phyloP scores from a whole-genome alignment of 2,113 vertebrate genomes.

The Hypocryptadius cinnamomeus region DNA sequence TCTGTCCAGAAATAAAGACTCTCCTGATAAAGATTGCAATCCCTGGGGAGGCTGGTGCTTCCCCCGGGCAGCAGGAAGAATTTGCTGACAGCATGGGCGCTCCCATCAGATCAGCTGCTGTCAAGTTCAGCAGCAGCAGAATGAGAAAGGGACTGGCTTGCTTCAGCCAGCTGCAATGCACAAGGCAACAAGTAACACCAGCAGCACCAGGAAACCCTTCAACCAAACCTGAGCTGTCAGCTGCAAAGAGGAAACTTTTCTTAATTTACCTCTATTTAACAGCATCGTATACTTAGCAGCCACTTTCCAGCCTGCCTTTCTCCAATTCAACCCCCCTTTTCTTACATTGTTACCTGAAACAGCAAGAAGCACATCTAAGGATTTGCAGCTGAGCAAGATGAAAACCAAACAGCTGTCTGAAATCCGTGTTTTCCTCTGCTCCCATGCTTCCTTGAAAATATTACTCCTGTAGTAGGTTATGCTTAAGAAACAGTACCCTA shows the following conservation, averaged over 20 bases:
- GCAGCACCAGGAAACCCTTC: background rate
- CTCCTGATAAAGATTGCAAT: background rate
- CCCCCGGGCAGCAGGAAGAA: background rate
- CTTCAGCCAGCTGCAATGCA: background rate
- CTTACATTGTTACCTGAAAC: background rate
- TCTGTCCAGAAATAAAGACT: background rate
- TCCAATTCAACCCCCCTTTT: background rate
- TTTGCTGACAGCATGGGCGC: background rate
- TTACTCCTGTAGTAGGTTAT: too few relatives aligned
- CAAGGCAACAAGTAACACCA: fast-evolving
- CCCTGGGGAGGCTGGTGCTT: background rate
- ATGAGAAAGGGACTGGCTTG: background rate
- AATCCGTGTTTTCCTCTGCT: background rate
- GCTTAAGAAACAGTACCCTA: background rate
- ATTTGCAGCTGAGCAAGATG: background rate
- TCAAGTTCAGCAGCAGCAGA: background rate
- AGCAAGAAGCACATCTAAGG: fast-evolving
- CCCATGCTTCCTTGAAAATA: background rate
- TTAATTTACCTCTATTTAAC: background rate
- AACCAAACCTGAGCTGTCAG: background rate
- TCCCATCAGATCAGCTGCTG: background rate
- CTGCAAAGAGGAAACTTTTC: background rate
- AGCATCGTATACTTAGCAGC: background rate
- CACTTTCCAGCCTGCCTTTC: background rate
- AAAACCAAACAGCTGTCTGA: background rate